A percentile compares a stretch with the other conserved stretches of the same genome.
phyloP scores from a whole-genome alignment of 2,888 invertebrate genomes.

The Epinotia demarniana region DNA sequence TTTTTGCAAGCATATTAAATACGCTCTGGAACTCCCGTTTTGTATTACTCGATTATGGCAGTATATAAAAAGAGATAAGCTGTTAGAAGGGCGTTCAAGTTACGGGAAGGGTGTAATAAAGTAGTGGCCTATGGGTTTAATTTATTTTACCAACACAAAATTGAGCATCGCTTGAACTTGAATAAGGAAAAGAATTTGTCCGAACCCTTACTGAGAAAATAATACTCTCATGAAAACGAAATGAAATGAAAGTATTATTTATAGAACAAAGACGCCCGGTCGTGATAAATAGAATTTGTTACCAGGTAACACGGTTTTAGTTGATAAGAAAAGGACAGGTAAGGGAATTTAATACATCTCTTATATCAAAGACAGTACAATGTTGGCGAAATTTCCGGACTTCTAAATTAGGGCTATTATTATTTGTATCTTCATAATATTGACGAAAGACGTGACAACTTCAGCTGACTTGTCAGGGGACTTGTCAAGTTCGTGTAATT shows the following conservation, averaged over 20 bases:
- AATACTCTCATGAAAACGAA: too few relatives aligned
- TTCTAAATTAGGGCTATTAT: constrained; percentile 2
- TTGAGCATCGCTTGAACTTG: background rate
- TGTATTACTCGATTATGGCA: constrained; percentile 17
- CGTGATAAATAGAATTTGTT: background rate
- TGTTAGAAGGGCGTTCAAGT: background rate
- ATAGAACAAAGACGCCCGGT: background rate
- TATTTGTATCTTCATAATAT: background rate
- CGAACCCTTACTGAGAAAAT: too few relatives aligned
- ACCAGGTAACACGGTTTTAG: background rate
- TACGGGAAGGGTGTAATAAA: constrained; percentile 7
- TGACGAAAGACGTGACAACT: constrained; percentile 12
- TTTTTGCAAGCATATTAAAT: constrained; percentile 35
- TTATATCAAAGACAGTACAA: background rate
- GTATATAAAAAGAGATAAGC: constrained; percentile 23
- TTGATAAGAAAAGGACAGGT: background rate
- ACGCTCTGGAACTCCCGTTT: constrained; percentile 16
- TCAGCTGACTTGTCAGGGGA: constrained; percentile 2
- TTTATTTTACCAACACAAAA: constrained; percentile 8
- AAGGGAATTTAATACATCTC: background rate
- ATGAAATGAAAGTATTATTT: too few relatives aligned
- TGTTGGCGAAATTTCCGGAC: background rate
- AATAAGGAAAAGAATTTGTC: too few relatives aligned
- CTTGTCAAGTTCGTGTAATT: constrained; percentile 9
- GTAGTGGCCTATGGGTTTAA: background rate